Evolutionary conservation across 2,888 invertebrate genomes (phyloP).

Genomic region (Melinaea marsaeus): DNA sequence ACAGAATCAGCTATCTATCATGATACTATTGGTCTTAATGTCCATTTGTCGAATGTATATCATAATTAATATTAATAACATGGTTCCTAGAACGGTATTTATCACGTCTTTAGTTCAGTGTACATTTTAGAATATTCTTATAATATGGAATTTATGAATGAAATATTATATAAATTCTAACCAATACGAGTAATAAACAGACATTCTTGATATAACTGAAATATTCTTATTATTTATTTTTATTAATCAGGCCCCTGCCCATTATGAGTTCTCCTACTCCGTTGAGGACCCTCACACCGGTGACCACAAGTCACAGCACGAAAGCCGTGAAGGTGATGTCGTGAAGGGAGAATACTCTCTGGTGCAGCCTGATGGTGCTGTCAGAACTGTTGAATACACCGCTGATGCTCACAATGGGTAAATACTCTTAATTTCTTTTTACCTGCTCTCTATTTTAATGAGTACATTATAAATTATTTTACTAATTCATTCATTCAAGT

Average conservation of each 20-base stretch:
- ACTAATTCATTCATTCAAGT: too few species aligned
- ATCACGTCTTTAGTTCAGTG: not conserved
- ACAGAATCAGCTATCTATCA: conserved; percentile 56
- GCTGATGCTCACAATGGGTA: conserved; percentile 77
- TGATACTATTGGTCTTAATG: conserved; percentile 48
- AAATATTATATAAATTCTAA: not conserved
- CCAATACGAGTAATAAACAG: not conserved
- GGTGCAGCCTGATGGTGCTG: conserved; percentile 75
- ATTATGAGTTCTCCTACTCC: conserved; percentile 78
- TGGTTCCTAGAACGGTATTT: not conserved
- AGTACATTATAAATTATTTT: too few species aligned
- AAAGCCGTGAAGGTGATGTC: conserved; percentile 68
- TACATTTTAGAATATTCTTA: not conserved
- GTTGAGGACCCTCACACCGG: conserved; percentile 78
- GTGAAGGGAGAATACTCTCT: conserved; percentile 76
- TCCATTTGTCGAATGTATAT: conserved; percentile 55
- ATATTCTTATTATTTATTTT: conserved; percentile 9
- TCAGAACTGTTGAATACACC: conserved; percentile 76
- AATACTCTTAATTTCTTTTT: conserved; percentile 27
- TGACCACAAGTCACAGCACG: conserved; percentile 74
- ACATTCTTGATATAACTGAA: conserved; percentile 14
- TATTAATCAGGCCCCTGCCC: conserved; percentile 64
- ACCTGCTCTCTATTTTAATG: too few species aligned
- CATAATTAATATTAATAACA: conserved; percentile 44
- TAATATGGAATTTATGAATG: not conserved